A percentile compares a stretch with the other conserved stretches of the same genome.
Conservation (phyloP, 2,888 invertebrate species). For the Ametastegia equiseti region DNA sequence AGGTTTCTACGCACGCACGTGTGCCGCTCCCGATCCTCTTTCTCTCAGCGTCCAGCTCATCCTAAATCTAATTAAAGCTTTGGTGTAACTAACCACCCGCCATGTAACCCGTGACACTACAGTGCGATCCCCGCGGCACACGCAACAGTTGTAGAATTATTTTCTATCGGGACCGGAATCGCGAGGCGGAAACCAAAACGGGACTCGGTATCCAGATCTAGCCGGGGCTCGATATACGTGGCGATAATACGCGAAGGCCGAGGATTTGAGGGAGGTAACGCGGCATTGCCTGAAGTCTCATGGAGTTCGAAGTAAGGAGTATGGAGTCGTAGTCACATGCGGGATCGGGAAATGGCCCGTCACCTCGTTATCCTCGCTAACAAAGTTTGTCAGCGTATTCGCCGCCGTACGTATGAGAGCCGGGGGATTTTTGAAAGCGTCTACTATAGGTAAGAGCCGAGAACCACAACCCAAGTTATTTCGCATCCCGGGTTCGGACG, state of each 20-base stretch:
- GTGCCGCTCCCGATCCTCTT: no score
- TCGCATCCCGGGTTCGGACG: conserved; percentile 23
- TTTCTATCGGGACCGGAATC: neutral
- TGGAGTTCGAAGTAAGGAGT: no score
- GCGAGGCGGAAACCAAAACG: neutral
- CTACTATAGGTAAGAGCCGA: neutral
- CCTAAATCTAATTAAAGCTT: conserved; percentile 32
- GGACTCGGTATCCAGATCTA: neutral
- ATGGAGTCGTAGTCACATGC: neutral
- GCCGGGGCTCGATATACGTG: neutral
- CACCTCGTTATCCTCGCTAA: conserved; percentile 25
- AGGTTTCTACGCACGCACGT: neutral
- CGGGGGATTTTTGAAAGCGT: neutral
- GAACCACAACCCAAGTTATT: conserved; percentile 1
- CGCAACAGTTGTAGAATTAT: neutral
- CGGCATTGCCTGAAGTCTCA: no score
- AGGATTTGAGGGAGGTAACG: no score
- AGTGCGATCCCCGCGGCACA: neutral
- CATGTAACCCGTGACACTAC: neutral
- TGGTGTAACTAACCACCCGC: neutral
- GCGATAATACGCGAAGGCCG: no score
- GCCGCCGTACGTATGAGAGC: neutral
- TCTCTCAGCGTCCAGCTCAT: conserved; percentile 19
- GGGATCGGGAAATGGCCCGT: neutral
- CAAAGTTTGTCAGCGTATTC: conserved; percentile 1